Conservation (phyloP, 2,888 invertebrate genomes). For the Hydropsyche betteni region DNA sequence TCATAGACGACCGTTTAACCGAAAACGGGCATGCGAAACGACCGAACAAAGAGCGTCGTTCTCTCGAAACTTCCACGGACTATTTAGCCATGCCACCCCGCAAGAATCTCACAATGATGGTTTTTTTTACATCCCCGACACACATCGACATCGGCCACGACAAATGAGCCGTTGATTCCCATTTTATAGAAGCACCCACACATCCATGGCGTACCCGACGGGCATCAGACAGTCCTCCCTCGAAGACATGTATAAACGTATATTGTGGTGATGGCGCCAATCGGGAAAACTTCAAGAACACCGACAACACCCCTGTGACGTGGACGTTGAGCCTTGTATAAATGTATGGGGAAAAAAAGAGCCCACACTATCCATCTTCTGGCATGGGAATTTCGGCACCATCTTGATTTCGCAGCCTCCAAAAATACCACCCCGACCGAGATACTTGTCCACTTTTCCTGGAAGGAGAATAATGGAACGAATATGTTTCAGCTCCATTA, state of each 20-base stretch:
- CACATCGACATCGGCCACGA: not conserved
- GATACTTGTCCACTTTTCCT: constrained; percentile 44
- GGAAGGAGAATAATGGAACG: constrained; percentile 50
- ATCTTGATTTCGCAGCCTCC: constrained; percentile 50
- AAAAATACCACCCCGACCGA: constrained; percentile 27
- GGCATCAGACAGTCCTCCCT: constrained; percentile 35
- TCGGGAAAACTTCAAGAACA: constrained; percentile 49
- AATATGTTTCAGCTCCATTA: constrained; percentile 47
- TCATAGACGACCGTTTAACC: too few species aligned
- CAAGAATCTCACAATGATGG: too few species aligned
- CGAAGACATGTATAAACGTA: constrained; percentile 46
- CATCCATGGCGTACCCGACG: not conserved
- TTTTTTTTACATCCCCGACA: not conserved
- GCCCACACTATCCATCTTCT: constrained; percentile 48
- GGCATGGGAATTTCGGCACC: constrained; percentile 51
- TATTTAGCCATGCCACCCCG: too few species aligned
- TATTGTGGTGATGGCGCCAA: constrained; percentile 51
- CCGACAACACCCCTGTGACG: constrained; percentile 22
- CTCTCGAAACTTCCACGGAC: too few species aligned
- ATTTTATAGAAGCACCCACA: not conserved
- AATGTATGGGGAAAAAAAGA: too few species aligned
- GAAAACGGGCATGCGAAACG: too few species aligned
- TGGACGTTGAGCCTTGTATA: too few species aligned
- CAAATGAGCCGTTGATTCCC: constrained; percentile 34
- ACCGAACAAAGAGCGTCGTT: too few species aligned